A percentile compares a stretch with the other conserved stretches of the same genome.
Evolutionary conservation across 1,140 invertebrate species (phyloP).

Genomic region (Spodoptera litura): DNA sequence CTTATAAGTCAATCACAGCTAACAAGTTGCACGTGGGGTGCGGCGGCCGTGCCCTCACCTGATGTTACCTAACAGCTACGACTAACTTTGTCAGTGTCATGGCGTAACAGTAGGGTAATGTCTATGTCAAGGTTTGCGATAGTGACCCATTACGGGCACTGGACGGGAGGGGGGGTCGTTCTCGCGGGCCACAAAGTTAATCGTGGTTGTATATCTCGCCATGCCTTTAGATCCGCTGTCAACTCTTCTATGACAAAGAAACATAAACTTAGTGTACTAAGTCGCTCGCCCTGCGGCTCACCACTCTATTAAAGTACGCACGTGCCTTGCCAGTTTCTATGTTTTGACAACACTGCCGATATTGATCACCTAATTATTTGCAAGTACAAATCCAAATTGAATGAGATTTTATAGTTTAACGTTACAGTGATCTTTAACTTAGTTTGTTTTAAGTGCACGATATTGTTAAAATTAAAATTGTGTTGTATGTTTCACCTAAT

Average conservation of each 20-base stretch:
- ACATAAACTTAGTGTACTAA: constrained; percentile 61
- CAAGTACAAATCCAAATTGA: constrained; percentile 85
- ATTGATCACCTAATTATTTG: constrained; percentile 79
- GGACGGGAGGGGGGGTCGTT: constrained; percentile 73
- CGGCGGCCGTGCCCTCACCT: constrained; percentile 56
- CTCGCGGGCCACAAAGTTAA: constrained; percentile 64
- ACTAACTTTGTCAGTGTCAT: constrained; percentile 76
- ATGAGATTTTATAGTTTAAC: constrained; percentile 85
- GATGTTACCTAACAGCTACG: constrained; percentile 72
- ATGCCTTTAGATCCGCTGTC: constrained; percentile 71
- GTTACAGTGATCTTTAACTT: constrained; percentile 83
- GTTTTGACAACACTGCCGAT: constrained; percentile 82
- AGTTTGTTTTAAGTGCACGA: constrained; percentile 84
- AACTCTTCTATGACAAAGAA: constrained; percentile 82
- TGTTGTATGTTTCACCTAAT: constrained; percentile 84
- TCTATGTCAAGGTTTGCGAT: constrained; percentile 54
- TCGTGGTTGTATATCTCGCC: constrained; percentile 60
- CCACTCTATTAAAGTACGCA: constrained; percentile 75
- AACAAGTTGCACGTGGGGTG: constrained; percentile 72
- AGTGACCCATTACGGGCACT: constrained; percentile 53
- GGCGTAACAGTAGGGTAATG: constrained; percentile 44
- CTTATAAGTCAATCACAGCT: constrained; percentile 59
- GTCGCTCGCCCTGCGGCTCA: constrained; percentile 56
- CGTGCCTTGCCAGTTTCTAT: constrained; percentile 85
- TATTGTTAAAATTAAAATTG: constrained; percentile 82